Base-by-base conservation (phyloP, 1,140 invertebrate species). In the Drosophila pseudoobscura region DNA sequence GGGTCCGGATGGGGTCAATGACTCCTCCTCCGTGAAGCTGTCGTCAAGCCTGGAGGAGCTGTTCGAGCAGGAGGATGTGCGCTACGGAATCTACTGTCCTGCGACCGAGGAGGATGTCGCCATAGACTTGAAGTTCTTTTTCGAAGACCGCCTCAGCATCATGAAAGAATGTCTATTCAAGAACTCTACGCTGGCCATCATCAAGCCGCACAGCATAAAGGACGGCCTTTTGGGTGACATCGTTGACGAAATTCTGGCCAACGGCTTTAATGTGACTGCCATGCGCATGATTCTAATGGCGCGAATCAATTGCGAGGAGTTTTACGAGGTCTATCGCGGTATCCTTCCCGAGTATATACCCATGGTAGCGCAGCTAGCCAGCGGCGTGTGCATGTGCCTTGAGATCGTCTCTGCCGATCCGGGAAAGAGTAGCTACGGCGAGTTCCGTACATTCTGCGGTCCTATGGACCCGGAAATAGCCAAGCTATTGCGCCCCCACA, bases 241-340 rank as follows among this genome's bases (percentile, higher is more conserved):
- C 13, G 92, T 98, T 9, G 92, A 93, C 49, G 93, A 94, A 35
- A 97, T 98, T 69, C 93, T 94, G 49, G 94, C 95, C 53, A 94
- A 94, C 46, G 95, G 95, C 6, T 98, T 96, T 85, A 92, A 94
- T 45, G 94, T 99, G 13, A 95, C 95, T 3, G 96, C 96, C 5
- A 92, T 98, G 39, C 94, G 96, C 90, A 95, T 97, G 94, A 95
- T 96, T 78, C 93, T 95, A 71, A 92, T 98, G 77, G 96, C 96
- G 71, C 94, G 94, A 75, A 93, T 95, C 3, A 96, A 97, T 92
- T 96, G 96, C 26, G 96, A 97, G 85, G 97, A 98, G 92, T 98
- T 99, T 93, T 95, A 96, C 90, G 97, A 98, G 93, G 95, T 98
- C 13, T 99, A 99, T 91, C 97, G 97, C 92, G 96, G 96, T n/a